Conservation (phyloP, 2,888 invertebrate genomes). For the Euplexia lucipara region DNA sequence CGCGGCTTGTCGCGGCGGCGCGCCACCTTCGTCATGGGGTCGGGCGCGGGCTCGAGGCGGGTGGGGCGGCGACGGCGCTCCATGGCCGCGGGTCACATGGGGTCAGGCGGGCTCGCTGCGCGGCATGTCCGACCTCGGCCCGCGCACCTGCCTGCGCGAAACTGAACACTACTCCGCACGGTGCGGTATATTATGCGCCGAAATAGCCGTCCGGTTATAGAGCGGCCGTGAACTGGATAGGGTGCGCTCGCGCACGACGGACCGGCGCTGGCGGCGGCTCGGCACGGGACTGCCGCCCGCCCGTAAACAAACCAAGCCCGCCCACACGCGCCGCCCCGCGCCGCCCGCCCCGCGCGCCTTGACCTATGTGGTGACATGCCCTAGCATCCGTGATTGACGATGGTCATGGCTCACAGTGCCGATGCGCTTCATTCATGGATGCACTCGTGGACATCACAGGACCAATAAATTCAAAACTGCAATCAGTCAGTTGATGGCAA, state of each 20-base stretch:
- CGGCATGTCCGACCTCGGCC: slow-evolving; percentile 76
- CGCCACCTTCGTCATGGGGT: slow-evolving; percentile 91
- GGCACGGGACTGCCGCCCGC: slow-evolving; percentile 74
- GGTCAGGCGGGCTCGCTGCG: slow-evolving; percentile 65
- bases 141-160: slow-evolving; percentile 87
- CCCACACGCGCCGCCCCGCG: slow-evolving; percentile 71
- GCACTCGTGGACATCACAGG: slow-evolving; percentile 25
- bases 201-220: slow-evolving; percentile 89
- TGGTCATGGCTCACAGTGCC: slow-evolving; percentile 71
- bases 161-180: slow-evolving; percentile 85
- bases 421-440: slow-evolving; percentile 46
- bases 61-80: slow-evolving; percentile 83
- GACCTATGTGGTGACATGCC: slow-evolving; percentile 78
- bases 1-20: slow-evolving; percentile 92
- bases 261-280: slow-evolving; percentile 72
- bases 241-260: slow-evolving; percentile 80
- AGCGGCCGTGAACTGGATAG: slow-evolving; percentile 90
- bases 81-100: slow-evolving; percentile 81
- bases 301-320: slow-evolving; percentile 77
- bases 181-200: slow-evolving; percentile 86
- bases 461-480: slow-evolving; percentile 15
- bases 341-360: slow-evolving; percentile 71
- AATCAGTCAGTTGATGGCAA: not conserved
- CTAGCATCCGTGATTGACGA: slow-evolving; percentile 73
- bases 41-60: slow-evolving; percentile 86